These are phyloP conservation scores for Corvus hawaiiensis DNA, from an alignment of 2,113 vertebrate species.

Conservation along the genomic window DNA sequence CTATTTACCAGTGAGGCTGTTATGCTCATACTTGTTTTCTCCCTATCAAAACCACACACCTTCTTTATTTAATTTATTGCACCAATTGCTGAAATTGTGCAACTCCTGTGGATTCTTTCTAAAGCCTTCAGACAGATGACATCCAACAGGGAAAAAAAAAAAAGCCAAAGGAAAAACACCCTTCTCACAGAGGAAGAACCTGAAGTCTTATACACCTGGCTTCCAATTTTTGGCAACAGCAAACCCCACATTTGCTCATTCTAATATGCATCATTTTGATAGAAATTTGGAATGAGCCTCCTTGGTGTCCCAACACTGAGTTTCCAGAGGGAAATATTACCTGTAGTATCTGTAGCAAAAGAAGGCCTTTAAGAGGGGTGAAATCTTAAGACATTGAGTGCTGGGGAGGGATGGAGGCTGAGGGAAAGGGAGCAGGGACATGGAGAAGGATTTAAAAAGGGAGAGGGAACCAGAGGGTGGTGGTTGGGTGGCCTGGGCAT, in stretches of 20 bases:
- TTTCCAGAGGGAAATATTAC: not conserved
- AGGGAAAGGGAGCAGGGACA: not conserved
- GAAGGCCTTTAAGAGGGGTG: not conserved
- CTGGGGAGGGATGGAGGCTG: not conserved
- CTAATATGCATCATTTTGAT: not conserved
- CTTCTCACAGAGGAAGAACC: not conserved
- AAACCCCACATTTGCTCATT: not conserved
- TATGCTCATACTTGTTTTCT: not conserved
- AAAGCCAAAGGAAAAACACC: not conserved
- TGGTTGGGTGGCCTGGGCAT: fast-evolving
- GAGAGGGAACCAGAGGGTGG: not conserved
- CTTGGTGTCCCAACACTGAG: not conserved
- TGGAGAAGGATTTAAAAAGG: not conserved
- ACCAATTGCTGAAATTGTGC: not conserved
- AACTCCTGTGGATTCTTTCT: not conserved
- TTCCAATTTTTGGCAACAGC: not conserved
- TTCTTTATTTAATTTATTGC: not conserved
- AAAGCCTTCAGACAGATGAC: not conserved
- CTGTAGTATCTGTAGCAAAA: not conserved
- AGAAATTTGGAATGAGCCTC: not conserved
- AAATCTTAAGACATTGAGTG: fast-evolving
- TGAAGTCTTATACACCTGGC: not conserved
- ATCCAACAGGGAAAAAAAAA: not conserved
- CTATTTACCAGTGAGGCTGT: not conserved
- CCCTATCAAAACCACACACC: not conserved